phyloP scores from a whole-genome alignment of 2,113 vertebrate species.

The Gorilla gorilla region DNA sequence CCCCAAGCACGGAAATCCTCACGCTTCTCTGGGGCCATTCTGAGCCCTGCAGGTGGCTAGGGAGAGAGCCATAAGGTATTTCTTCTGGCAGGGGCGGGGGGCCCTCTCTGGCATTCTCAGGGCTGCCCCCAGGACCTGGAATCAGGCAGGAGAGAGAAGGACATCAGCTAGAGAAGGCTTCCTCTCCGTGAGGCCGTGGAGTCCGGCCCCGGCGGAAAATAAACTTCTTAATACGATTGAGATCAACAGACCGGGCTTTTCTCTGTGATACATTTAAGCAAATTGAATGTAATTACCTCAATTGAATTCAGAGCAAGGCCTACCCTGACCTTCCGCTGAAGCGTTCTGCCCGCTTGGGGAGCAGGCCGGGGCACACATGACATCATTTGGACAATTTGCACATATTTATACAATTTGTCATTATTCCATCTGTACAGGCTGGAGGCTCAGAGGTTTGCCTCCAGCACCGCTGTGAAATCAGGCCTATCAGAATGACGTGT shows the following conservation, averaged over 20 bases:
- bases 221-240: conserved; percentile 1
- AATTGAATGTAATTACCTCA: conserved; percentile 79
- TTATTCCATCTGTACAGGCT: conserved; percentile 77
- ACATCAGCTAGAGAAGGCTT: not conserved
- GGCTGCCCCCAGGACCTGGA: not conserved
- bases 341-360: conserved; percentile 57
- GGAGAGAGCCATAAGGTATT: too few relatives aligned
- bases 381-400: conserved; percentile 79
- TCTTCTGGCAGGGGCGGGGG: not conserved
- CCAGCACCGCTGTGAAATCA: conserved; percentile 71
- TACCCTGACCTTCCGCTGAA: conserved; percentile 65
- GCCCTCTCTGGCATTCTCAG: conserved; percentile 33
- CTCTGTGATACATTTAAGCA: conserved; percentile 72
- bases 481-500: conserved; percentile 71
- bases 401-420: conserved; percentile 84
- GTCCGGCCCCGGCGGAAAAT: conserved; percentile 54
- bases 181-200: not conserved
- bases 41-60: not conserved
- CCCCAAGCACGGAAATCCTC: not conserved
- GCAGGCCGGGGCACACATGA: conserved; percentile 64
- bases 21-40: rapidly evolving
- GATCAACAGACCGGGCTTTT: conserved; percentile 73
- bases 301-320: conserved; percentile 74
- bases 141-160: too few relatives aligned
- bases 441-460: conserved; percentile 77